Base-by-base conservation (phyloP, 2,888 invertebrate species). In the Nymphalis c-album region DNA sequence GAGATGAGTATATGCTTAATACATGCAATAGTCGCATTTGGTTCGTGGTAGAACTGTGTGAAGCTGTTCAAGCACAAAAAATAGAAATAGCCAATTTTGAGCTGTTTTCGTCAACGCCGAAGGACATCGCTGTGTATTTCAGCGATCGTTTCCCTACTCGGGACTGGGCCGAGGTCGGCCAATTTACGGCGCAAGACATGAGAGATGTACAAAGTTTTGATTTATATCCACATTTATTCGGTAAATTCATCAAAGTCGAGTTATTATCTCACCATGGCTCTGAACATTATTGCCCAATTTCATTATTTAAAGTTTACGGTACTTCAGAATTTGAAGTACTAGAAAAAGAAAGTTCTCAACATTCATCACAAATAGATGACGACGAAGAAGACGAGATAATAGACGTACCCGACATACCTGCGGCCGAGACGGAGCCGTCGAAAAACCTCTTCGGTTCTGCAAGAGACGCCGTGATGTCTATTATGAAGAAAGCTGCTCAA, bases 11-110 rank as follows among this genome's bases (percentile, higher is more conserved):
- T 86, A 97, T 99, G 96, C 94, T 99, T 69, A 99, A 98, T 85
- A 97, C 98, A 0, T 99, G 99, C 87, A 97, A 96, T 75, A 96
- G 96, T 78, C 95, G 96, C 68, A 96, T 97, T 72, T 98, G 98
- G 98, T 98, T 99, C 87, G 95, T 99, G 40, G 96, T 99, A 3
- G 99, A 99, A 89, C 94, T 99, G 2, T 99, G 99, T 90, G 99
- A 99, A 84, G 97, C 98, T 5, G 96, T 99, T 71, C 98, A 98
- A 90, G 97, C 98, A 5, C 97, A 97, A 85, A 96, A 96, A 89
- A 95, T 99, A 71, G 98, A 99, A 79, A 91, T 99, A 76, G 99
- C 98, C 4, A 99, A 99, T 87, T 98, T 98, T 84, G 99, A 99
- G 88, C 91, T 99, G 69, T 99, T 99, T 88, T 99, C 99, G 8